Percentiles rank a stretch among this genome's conserved stretches.
These are phyloP conservation scores for Notoglanidium macrostoma DNA, from an alignment of 2,797 vertebrate species.

Conservation along the genomic window DNA sequence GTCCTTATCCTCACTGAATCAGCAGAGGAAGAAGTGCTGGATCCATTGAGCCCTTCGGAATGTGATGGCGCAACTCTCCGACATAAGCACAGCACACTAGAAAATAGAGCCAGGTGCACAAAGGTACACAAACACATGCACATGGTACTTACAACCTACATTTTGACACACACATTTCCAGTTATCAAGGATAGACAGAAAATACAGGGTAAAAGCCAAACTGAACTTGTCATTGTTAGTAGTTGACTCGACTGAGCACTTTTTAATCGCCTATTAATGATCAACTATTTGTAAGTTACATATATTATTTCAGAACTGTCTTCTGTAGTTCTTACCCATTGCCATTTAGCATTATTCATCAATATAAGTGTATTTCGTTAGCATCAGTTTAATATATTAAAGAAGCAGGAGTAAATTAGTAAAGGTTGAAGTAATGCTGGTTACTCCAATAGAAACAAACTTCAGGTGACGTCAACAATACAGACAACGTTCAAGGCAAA, in stretches of 20 bases:
- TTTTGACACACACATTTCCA: slow-evolving; percentile 63
- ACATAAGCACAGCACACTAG: slow-evolving; percentile 24
- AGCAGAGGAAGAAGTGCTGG: slow-evolving; percentile 27
- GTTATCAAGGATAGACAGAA: slow-evolving; percentile 33
- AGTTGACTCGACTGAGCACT: background rate
- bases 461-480: background rate
- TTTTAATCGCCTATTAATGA: background rate
- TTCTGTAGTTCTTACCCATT: too few species aligned
- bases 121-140: slow-evolving; percentile 29
- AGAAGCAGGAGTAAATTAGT: background rate
- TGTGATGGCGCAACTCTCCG: slow-evolving; percentile 41
- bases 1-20: slow-evolving; percentile 23
- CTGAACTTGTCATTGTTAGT: background rate
- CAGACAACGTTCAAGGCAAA: background rate
- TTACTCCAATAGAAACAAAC: background rate
- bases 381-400: background rate
- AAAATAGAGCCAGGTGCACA: slow-evolving; percentile 44
- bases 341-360: background rate
- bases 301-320: background rate
- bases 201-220: slow-evolving; percentile 15
- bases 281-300: background rate
- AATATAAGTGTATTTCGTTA: background rate
- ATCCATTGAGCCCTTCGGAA: slow-evolving; percentile 33
- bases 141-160: slow-evolving; percentile 55
- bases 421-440: background rate